These are phyloP conservation scores for Agrotis clavis DNA, from an alignment of 2,888 invertebrate genomes.

Conservation along the genomic window DNA sequence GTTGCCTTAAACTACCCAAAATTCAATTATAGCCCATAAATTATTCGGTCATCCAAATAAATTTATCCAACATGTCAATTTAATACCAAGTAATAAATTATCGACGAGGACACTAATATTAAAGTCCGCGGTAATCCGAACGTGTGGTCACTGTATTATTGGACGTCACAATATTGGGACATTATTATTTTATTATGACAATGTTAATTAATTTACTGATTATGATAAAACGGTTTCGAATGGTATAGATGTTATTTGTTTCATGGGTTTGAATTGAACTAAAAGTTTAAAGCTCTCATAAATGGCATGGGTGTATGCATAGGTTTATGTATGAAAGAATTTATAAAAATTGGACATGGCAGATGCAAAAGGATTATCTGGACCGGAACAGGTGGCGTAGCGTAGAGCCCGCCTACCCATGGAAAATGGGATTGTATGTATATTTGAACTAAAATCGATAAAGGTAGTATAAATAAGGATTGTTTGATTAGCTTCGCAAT, in stretches of 20 bases:
- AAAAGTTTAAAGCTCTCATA: too few species aligned
- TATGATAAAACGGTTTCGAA: constrained; percentile 1
- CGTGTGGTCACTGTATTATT: constrained; percentile 46
- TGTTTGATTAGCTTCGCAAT: too few species aligned
- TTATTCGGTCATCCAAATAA: constrained; percentile 47
- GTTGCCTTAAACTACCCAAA: constrained; percentile 16
- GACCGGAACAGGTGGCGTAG: too few species aligned
- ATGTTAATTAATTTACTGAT: constrained; percentile 31
- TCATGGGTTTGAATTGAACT: background rate
- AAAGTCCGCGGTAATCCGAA: constrained; percentile 50
- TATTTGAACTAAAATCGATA: too few species aligned
- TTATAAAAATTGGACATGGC: too few species aligned
- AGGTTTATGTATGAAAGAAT: too few species aligned
- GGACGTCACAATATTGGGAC: constrained; percentile 33
- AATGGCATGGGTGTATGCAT: too few species aligned
- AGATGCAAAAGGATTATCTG: too few species aligned
- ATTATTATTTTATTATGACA: constrained; percentile 29
- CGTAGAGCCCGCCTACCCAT: too few species aligned
- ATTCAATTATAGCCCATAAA: constrained; percentile 49
- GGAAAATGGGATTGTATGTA: too few species aligned
- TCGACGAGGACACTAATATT: constrained; percentile 43
- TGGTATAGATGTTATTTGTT: constrained; percentile 2
- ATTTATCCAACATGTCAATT: constrained; percentile 54
- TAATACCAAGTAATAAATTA: constrained; percentile 60
- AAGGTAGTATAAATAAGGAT: too few species aligned